Percentiles rank a stretch among this genome's conserved stretches.
These are phyloP conservation scores for Ochropleura plecta DNA, from an alignment of 2,888 invertebrate species.

Conservation along the genomic window DNA sequence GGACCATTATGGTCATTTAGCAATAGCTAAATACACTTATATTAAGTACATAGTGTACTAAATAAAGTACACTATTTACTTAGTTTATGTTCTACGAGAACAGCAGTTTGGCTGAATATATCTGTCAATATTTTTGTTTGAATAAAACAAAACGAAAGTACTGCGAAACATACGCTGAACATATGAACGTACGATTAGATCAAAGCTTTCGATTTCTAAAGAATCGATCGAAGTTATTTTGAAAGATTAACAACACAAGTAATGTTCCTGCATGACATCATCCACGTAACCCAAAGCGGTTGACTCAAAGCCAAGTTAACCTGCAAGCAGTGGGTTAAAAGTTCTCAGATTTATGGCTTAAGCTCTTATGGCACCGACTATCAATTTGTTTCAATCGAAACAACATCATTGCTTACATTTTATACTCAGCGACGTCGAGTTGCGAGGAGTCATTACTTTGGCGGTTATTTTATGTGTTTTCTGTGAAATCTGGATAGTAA, in stretches of 20 bases:
- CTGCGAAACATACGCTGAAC: neutral
- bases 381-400: constrained; percentile 55
- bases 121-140: too few species aligned
- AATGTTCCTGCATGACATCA: constrained; percentile 5
- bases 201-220: constrained; percentile 1
- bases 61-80: too few species aligned
- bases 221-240: neutral
- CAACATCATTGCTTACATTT: constrained; percentile 55
- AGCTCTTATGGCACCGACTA: constrained; percentile 32
- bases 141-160: too few species aligned
- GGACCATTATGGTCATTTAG: too few species aligned
- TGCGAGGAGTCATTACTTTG: constrained; percentile 48
- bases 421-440: constrained; percentile 28
- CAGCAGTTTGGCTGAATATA: too few species aligned
- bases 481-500: constrained; percentile 38
- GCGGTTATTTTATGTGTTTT: constrained; percentile 47
- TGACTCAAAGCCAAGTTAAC: constrained; percentile 36
- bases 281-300: constrained; percentile 19
- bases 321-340: constrained; percentile 39
- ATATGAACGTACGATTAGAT: neutral
- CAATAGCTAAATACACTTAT: too few species aligned
- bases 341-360: constrained; percentile 34
- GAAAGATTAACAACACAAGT: neutral
- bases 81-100: too few species aligned
- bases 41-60: too few species aligned